Evolutionary conservation across 2,888 invertebrate genomes (phyloP).

Genomic region (Conchocele bisecta): DNA sequence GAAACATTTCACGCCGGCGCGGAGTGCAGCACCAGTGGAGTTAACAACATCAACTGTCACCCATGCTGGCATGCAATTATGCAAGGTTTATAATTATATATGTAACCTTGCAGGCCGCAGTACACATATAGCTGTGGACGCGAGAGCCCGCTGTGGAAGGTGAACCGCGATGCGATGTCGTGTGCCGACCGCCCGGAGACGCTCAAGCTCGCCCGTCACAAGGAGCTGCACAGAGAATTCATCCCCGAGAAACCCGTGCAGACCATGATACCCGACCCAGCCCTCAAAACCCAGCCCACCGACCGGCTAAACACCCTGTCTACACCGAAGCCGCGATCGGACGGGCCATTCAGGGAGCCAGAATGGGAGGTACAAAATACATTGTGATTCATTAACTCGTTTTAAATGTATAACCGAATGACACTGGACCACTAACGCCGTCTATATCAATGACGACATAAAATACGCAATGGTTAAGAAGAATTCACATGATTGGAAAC

Average conservation of each 20-base stretch:
- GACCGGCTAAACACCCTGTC: conserved; percentile 67
- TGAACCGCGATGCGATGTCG: conserved; percentile 48
- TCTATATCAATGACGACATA: no score
- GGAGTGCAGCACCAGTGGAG: no score
- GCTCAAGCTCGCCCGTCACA: conserved; percentile 57
- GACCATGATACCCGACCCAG: conserved; percentile 64
- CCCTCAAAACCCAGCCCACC: conserved; percentile 62
- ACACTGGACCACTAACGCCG: no score
- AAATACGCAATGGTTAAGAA: no score
- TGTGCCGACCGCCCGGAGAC: conserved; percentile 59
- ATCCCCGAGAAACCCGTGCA: conserved; percentile 65
- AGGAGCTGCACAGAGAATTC: conserved; percentile 62
- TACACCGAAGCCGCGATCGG: conserved; percentile 68
- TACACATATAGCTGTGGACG: conserved; percentile 69
- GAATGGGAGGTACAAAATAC: no score
- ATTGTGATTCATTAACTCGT: not conserved
- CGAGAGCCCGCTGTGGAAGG: conserved; percentile 64
- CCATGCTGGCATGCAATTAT: no score
- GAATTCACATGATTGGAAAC: no score
- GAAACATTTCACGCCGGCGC: no score
- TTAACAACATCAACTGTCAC: no score
- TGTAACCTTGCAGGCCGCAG: conserved; percentile 61
- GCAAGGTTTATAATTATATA: no score
- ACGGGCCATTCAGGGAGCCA: conserved; percentile 75
- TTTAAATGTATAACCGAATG: not conserved